phyloP scores from a whole-genome alignment of 2,797 vertebrate species.

The Gadopsis marmoratus region DNA sequence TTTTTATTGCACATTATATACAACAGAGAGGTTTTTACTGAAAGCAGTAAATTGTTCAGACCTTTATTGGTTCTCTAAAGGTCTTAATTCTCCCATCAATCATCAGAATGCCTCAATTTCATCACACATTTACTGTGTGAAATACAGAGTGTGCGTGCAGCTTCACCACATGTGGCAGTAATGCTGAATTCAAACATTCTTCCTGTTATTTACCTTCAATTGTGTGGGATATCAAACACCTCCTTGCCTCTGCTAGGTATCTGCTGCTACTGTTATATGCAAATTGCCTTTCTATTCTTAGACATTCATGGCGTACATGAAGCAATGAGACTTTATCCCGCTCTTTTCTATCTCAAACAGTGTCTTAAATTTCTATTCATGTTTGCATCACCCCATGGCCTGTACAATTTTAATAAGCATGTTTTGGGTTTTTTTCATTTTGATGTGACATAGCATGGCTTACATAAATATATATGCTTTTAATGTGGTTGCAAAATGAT shows the following conservation, averaged over 20 bases:
- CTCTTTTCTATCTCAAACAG: neutral
- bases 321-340: neutral
- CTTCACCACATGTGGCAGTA: conserved; percentile 19
- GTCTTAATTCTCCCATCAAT: conserved; percentile 23
- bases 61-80: conserved; percentile 3
- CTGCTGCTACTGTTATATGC: conserved; percentile 50
- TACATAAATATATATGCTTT: neutral
- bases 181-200: conserved; percentile 15
- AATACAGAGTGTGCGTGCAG: neutral
- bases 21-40: neutral
- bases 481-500: neutral
- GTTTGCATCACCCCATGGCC: conserved; percentile 2
- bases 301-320: conserved; percentile 21
- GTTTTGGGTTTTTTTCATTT: conserved; percentile 12
- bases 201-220: conserved; percentile 27
- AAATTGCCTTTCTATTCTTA: conserved; percentile 62
- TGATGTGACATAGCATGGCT: neutral
- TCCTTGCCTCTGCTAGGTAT: conserved; percentile 12
- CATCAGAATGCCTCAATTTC: conserved; percentile 28
- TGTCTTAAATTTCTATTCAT: conserved; percentile 16
- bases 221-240: conserved; percentile 27
- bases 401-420: conserved; percentile 19
- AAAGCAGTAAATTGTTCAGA: conserved; percentile 11
- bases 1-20: conserved; percentile 3
- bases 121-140: conserved; percentile 27